Percentiles rank a stretch among this genome's conserved stretches.
Evolutionary conservation across 53 echinoderm and acorn worm species (phyloP).

Genomic region (Zoroaster sp.): DNA sequence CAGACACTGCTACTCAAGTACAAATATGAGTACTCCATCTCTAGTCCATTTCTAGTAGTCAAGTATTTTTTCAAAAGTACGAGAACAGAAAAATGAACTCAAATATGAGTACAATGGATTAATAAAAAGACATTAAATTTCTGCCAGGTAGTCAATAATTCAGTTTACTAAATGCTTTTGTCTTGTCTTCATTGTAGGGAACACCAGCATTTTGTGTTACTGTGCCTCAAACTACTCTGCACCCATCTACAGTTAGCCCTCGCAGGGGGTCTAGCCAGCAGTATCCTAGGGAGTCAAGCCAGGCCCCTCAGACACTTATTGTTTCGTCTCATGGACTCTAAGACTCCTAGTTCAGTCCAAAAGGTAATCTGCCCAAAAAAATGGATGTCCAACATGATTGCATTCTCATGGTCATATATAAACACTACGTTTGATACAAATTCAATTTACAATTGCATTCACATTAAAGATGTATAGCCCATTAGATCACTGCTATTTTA

Average conservation of each 20-base stretch:
- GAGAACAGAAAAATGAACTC: too few species aligned
- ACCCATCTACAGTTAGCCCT: constrained; percentile 96
- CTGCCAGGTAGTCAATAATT: neutral
- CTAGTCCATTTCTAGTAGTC: too few species aligned
- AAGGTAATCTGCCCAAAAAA: too few species aligned
- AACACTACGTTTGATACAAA: too few species aligned
- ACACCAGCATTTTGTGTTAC: constrained; percentile 95
- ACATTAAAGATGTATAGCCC: too few species aligned
- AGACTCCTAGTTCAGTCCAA: constrained; percentile 90
- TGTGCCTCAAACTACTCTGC: constrained; percentile 89
- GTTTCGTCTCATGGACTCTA: constrained; percentile 95
- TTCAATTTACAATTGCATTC: too few species aligned
- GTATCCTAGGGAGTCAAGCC: constrained; percentile 89
- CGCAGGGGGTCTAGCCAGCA: constrained; percentile 91
- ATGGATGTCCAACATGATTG: too few species aligned
- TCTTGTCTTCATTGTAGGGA: constrained; percentile 65
- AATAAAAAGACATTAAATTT: neutral
- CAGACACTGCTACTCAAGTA: too few species aligned
- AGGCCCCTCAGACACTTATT: constrained; percentile 88
- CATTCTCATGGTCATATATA: too few species aligned
- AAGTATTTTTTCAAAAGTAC: too few species aligned
- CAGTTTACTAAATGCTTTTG: neutral
- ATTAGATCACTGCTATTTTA: too few species aligned
- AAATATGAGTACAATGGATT: neutral
- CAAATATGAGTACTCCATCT: too few species aligned